Evolutionary conservation across 2,888 invertebrate species (phyloP).

Genomic region (Chymomyza caudatula): DNA sequence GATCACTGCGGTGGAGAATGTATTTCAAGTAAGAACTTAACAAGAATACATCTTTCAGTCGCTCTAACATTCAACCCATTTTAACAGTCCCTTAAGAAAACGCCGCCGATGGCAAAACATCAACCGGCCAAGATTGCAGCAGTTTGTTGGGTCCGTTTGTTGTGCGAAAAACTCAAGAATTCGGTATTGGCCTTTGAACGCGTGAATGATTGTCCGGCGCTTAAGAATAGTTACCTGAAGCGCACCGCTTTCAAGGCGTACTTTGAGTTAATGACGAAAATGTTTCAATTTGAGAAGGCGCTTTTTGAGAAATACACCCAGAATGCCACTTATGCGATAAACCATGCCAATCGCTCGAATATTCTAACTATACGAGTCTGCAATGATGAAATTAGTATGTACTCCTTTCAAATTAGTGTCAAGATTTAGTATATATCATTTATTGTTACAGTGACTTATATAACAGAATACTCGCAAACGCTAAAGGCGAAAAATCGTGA

Average conservation of each 20-base stretch:
- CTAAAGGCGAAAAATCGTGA: constrained; percentile 37
- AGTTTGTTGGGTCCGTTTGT: constrained; percentile 90
- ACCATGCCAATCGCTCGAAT: constrained; percentile 84
- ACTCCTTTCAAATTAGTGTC: neutral
- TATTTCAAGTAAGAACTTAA: constrained; percentile 78
- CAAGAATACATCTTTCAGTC: neutral
- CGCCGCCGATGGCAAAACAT: constrained; percentile 81
- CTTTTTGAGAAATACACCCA: constrained; percentile 86
- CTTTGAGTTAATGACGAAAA: constrained; percentile 84
- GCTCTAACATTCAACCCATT: neutral
- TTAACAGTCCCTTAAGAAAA: constrained; percentile 50
- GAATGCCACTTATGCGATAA: constrained; percentile 82
- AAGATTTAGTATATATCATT: neutral
- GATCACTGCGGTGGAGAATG: constrained; percentile 84
- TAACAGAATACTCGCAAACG: constrained; percentile 60
- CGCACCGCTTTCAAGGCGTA: constrained; percentile 89
- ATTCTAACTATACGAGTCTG: constrained; percentile 82
- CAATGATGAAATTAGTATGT: constrained; percentile 57
- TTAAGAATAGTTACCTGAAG: constrained; percentile 85
- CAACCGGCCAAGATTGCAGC: constrained; percentile 90
- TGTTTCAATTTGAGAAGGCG: constrained; percentile 86
- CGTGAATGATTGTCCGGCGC: constrained; percentile 77
- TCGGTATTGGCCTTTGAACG: constrained; percentile 89
- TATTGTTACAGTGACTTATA: constrained; percentile 55
- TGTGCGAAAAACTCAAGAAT: constrained; percentile 88